phyloP scores from a whole-genome alignment of 2,797 vertebrate genomes.

The Esox masquinongy region DNA sequence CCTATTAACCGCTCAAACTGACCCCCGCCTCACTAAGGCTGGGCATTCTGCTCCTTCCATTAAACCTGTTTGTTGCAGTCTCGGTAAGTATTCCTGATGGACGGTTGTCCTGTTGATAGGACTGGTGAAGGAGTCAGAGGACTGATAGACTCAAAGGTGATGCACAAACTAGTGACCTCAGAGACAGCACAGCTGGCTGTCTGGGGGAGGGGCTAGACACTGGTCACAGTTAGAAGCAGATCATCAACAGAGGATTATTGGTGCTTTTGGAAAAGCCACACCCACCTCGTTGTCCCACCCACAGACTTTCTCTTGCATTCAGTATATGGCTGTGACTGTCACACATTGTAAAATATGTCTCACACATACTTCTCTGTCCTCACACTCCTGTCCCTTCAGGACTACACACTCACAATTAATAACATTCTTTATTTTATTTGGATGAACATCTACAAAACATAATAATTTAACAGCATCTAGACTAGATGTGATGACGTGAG shows the following conservation, averaged over 20 bases:
- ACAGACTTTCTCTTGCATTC: constrained; percentile 20
- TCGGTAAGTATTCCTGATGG: not conserved
- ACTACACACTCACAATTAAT: not conserved
- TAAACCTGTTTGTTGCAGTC: not conserved
- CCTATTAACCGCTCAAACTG: not conserved
- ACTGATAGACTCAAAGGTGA: constrained; percentile 41
- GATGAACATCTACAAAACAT: not conserved
- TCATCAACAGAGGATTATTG: constrained; percentile 44
- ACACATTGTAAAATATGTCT: constrained; percentile 41
- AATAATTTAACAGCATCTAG: not conserved
- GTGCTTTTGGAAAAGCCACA: constrained; percentile 34
- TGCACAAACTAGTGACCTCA: constrained; percentile 41
- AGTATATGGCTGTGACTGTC: constrained; percentile 55
- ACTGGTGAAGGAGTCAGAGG: constrained; percentile 17
- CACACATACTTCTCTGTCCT: constrained; percentile 43
- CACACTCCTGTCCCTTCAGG: not conserved
- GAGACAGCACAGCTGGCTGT: constrained; percentile 47
- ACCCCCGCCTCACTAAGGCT: not conserved
- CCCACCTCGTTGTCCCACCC: constrained; percentile 22
- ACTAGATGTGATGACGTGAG: not conserved
- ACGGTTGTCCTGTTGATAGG: constrained; percentile 10
- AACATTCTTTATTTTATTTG: constrained; percentile 2
- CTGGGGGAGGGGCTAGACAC: constrained; percentile 39
- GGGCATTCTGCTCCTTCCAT: not conserved
- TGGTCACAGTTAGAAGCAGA: constrained; percentile 43